These are phyloP conservation scores for Oasisia sp. DNA, from an alignment of 2,888 invertebrate genomes.

Conservation along the genomic window DNA sequence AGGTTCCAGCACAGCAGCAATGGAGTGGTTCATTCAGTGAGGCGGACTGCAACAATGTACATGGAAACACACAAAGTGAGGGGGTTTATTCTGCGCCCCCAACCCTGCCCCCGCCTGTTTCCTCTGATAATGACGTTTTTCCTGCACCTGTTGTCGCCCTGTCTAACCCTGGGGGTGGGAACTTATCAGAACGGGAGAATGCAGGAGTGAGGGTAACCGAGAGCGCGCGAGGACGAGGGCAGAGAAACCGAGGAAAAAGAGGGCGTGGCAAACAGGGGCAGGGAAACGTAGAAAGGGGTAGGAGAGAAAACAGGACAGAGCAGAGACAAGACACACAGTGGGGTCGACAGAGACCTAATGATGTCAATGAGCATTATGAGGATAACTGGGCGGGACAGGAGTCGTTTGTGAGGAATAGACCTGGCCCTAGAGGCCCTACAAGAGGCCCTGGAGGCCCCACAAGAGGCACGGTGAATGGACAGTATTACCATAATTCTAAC, in stretches of 20 bases:
- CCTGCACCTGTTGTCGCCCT: not conserved
- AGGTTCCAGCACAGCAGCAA: not conserved
- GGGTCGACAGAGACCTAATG: not conserved
- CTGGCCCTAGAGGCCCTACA: not conserved
- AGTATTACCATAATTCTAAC: not conserved
- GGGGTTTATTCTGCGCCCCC: not conserved
- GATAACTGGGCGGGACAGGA: not conserved
- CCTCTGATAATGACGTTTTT: not conserved
- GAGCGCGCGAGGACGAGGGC: not conserved
- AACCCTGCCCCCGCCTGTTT: not conserved
- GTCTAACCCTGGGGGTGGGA: not conserved
- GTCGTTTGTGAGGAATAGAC: not conserved
- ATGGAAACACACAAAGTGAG: constrained; percentile 10
- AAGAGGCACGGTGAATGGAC: not conserved
- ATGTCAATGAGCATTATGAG: not conserved
- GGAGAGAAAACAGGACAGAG: not conserved
- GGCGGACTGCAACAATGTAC: not conserved
- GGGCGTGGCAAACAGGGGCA: not conserved
- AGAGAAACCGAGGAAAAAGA: not conserved
- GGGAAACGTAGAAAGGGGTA: not conserved
- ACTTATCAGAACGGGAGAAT: not conserved
- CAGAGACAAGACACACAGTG: not conserved
- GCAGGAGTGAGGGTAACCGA: not conserved
- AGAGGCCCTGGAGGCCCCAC: no score
- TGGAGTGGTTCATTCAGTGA: not conserved